Evolutionary conservation across 2,797 vertebrate species (phyloP), one percentile per base, ranked within the genome.

Genomic region (Malacoctenus gilli): DNA sequence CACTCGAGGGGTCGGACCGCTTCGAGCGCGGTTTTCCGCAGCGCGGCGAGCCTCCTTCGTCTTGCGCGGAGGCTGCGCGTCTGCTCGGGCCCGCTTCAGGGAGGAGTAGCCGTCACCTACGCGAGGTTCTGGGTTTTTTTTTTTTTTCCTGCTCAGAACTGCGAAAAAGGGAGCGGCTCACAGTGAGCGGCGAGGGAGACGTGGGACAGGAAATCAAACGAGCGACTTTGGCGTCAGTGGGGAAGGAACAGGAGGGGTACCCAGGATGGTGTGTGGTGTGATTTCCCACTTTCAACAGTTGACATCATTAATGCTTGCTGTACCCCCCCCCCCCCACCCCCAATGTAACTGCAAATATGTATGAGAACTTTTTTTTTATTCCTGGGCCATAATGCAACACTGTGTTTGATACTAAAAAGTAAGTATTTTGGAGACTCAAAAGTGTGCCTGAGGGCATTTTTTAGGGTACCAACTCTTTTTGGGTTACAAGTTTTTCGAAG

Each of bases 181-280:
- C 48, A 49, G 7, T 13, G 64, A 85, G 58, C 48, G 48, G 7
- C 13, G 64, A 85, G 58, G 61, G 73, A 80, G 80, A 59, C 69
- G 37, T 47, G 68, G 79, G 76, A 83, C 77, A 83, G 88, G 85
- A 89, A 90, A 75, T 46, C 1, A 42, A 79, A 78, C 70, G 73
- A 80, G 48, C 81, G 80, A 66, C 77, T 70, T 85, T 38, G 56
- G 81, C 74, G 65, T 88, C 77, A 56, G 63, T 75, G 56, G 80
- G 86, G 87, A 89, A 89, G 90, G 86, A 89, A 87, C 80, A 68
- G 88, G 89, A 89, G 86, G 82, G 76, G 81, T 81, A 46, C 75
- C 75, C 77, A 71, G 76, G 73, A 75, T 72, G 58, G 56, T 37
- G 71, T 69, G 47, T 51, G 64, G 41, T 56, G 59, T 43, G 53